Evolutionary conservation across 2,113 vertebrate species (phyloP).

Genomic region (Xiphias gladius): DNA sequence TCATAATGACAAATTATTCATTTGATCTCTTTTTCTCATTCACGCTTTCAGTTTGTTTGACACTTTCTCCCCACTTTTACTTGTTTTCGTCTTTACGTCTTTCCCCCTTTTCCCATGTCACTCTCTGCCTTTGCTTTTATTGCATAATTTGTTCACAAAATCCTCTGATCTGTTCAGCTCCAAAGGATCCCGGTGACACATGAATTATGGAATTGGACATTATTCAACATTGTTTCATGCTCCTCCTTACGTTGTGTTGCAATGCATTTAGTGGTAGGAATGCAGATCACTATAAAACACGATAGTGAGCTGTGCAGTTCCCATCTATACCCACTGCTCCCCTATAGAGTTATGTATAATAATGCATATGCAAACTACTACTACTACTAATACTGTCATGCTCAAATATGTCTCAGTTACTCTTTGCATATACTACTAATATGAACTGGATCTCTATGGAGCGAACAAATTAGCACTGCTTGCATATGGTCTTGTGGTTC

Average conservation of each 20-base stretch:
- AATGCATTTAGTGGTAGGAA: constrained; percentile 36
- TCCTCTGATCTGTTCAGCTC: constrained; percentile 61
- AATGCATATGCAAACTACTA: constrained; percentile 36
- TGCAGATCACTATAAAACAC: constrained; percentile 53
- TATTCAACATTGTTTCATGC: constrained; percentile 48
- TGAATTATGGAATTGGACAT: constrained; percentile 67
- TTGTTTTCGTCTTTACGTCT: background rate
- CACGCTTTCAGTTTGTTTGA: constrained; percentile 25
- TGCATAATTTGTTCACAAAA: constrained; percentile 60
- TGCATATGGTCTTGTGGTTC: constrained; percentile 43
- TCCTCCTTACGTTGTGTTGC: constrained; percentile 56
- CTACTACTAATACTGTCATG: constrained; percentile 19
- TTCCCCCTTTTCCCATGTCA: background rate
- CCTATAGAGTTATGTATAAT: constrained; percentile 27
- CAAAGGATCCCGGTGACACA: constrained; percentile 57
- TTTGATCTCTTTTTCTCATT: constrained; percentile 17
- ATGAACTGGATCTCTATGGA: constrained; percentile 10
- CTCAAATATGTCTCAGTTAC: constrained; percentile 32
- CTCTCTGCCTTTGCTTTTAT: constrained; percentile 48
- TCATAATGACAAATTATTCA: constrained; percentile 22
- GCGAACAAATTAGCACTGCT: constrained; percentile 41
- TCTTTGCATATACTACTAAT: constrained; percentile 22
- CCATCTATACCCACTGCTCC: constrained; percentile 26
- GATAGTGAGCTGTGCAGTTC: constrained; percentile 33
- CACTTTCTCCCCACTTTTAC: constrained; percentile 15